phyloP scores from a whole-genome alignment of 2,113 vertebrate genomes.

The Cinclus cinclus region DNA sequence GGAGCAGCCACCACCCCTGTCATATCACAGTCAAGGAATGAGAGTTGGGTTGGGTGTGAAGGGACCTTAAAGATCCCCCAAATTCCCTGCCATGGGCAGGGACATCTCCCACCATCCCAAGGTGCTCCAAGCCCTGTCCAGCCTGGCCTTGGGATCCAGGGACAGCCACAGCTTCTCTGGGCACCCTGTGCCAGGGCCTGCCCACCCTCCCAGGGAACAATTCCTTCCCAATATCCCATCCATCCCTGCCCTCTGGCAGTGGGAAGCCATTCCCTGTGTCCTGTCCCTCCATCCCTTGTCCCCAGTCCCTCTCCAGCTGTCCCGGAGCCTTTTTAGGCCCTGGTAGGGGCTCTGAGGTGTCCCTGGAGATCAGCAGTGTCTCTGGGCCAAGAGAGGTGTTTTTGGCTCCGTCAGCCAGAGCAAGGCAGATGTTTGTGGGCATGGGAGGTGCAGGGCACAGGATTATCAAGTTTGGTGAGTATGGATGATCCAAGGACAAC shows the following conservation, averaged over 20 bases:
- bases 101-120: neutral
- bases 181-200: neutral
- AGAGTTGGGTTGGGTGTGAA: neutral
- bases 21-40: neutral
- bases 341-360: rapidly evolving
- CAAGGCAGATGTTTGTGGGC: neutral
- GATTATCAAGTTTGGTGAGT: neutral
- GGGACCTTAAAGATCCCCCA: neutral
- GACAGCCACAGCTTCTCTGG: neutral
- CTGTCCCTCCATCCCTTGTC: neutral
- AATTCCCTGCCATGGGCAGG: neutral
- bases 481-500: neutral
- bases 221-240: neutral
- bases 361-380: neutral
- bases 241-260: neutral
- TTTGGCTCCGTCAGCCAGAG: neutral
- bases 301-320: neutral
- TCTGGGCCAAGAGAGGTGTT: neutral
- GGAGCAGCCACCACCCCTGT: neutral
- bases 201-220: neutral
- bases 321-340: neutral
- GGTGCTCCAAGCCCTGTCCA: rapidly evolving
- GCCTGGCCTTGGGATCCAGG: neutral
- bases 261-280: neutral
- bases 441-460: neutral